These are phyloP conservation scores for Sebastes glaucus DNA, from an alignment of 2,797 vertebrate genomes.

Conservation along the genomic window DNA sequence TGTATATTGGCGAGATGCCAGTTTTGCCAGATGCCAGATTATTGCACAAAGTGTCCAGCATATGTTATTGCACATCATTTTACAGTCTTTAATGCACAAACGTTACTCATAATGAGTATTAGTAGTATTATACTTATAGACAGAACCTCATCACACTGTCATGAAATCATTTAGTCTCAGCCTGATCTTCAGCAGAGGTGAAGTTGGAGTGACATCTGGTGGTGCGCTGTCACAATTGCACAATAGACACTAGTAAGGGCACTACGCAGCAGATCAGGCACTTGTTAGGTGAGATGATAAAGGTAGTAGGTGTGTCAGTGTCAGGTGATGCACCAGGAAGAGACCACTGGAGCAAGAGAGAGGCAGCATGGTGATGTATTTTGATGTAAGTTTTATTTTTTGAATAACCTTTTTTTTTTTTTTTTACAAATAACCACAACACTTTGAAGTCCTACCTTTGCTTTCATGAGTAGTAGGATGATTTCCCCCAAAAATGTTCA, in stretches of 20 bases:
- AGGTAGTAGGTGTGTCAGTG: background rate
- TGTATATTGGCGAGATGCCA: too few species aligned
- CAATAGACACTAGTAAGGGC: background rate
- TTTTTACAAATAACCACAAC: background rate
- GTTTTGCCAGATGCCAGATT: too few species aligned
- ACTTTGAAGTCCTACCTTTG: background rate
- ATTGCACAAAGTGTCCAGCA: too few species aligned
- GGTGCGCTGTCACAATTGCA: constrained; percentile 23
- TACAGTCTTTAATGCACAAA: too few species aligned
- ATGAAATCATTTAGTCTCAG: background rate
- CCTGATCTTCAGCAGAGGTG: background rate
- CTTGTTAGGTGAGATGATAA: accelerated
- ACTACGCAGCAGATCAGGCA: background rate
- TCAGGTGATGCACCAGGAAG: background rate
- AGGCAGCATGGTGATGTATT: background rate
- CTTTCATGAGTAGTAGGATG: too few species aligned
- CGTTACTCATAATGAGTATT: too few species aligned
- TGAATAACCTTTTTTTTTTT: too few species aligned
- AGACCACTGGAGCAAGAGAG: background rate
- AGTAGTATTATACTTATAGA: too few species aligned
- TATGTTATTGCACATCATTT: too few species aligned
- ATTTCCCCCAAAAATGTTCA: background rate
- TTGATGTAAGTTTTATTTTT: background rate
- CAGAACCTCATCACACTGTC: too few species aligned
- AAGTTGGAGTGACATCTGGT: constrained; percentile 59